Conservation (phyloP, 2,888 invertebrate species). For the Apamea crenata region DNA sequence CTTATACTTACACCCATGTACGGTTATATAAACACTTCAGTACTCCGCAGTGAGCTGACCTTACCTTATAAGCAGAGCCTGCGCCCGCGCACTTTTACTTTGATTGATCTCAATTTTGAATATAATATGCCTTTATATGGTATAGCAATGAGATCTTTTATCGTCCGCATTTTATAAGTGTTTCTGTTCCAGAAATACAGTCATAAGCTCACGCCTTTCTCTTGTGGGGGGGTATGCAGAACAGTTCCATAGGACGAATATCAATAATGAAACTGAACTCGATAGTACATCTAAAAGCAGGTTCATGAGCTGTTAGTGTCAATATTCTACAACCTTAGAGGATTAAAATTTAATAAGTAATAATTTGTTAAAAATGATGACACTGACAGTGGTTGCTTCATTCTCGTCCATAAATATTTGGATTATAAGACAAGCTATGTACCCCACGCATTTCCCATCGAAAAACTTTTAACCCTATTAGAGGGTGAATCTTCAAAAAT, state of each 20-base stretch:
- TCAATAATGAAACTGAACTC: too few relatives aligned
- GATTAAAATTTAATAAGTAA: too few relatives aligned
- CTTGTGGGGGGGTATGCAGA: too few relatives aligned
- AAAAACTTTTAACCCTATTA: neutral
- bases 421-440: neutral
- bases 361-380: neutral
- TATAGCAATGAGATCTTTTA: neutral
- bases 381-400: neutral
- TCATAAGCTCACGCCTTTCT: neutral
- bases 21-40: conserved; percentile 36
- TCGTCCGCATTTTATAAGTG: neutral
- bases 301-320: too few relatives aligned
- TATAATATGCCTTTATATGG: conserved; percentile 32
- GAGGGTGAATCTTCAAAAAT: neutral
- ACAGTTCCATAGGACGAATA: neutral
- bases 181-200: neutral
- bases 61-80: conserved; percentile 41
- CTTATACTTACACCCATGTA: conserved; percentile 19
- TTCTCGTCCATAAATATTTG: neutral
- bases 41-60: conserved; percentile 35
- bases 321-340: neutral
- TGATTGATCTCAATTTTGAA: conserved; percentile 45
- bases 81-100: conserved; percentile 58
- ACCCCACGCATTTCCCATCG: neutral
- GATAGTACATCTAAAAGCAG: too few relatives aligned